Evolutionary conservation across 2,888 invertebrate genomes (phyloP), one percentile per base, ranked within the genome.

Genomic region (Leptinotarsa rubiginosa): DNA sequence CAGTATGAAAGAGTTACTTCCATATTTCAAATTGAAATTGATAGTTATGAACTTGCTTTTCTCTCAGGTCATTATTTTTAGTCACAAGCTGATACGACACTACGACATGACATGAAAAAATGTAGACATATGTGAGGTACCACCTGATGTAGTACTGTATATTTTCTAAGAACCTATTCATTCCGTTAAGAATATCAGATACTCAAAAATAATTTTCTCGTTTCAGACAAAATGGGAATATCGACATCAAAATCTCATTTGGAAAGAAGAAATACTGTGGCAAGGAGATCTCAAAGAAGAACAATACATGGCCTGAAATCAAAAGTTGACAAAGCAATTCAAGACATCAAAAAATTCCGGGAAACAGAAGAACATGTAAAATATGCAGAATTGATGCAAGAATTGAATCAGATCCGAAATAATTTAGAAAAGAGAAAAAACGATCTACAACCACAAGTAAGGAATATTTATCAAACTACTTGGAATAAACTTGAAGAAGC

Each of bases 241-340:
- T 49, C 72, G 0, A 59, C 65, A 7, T 80, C 83, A 65, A 84
- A 83, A 78, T 81, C 83, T 1, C 81, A 81, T 12, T 56, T 84
- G 50, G 83, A 84, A 72, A 66, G 83, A 56, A 75, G 84, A 47
- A 83, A 83, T 68, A 83, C 83, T 4, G 80, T 83, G 0, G 77
- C 78, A 1, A 70, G 82, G 56, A 75, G 84, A 15, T 81, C 81
- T 7, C 84, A 84, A 71, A 65, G 84, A 47, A 76, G 80, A 69
- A 75, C 81, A 7, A 76, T 84, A 25, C 77, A 80, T 65, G 77
- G 73, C 20, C 59, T 81, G 13, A 83, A 82, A 75, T 74, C 80
- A 10, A 83, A 78, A 77, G 65, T 80, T 0, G 80, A 80, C 13
- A 76, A 77, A 49, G 62, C 82, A 3, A 69, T 75, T 31, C 80